phyloP scores from a whole-genome alignment of 2,888 invertebrate genomes.

The Octodonta nipae region DNA sequence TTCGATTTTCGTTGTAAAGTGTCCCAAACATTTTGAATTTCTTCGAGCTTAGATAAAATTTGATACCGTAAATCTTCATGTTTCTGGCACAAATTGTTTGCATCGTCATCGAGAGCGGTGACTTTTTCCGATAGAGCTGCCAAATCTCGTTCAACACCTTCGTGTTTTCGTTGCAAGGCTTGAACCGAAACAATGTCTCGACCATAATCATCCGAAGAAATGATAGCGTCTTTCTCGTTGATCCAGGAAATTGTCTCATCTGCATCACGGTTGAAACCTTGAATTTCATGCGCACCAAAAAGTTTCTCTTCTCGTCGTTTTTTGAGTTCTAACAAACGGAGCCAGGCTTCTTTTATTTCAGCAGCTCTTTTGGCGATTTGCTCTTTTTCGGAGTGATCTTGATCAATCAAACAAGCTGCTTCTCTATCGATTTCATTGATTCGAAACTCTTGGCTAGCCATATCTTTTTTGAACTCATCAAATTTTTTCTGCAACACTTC shows the following conservation, averaged over 20 bases:
- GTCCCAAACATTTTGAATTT: constrained; percentile 90
- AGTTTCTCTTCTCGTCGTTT: constrained; percentile 89
- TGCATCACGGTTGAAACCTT: constrained; percentile 72
- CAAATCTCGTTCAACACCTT: constrained; percentile 93
- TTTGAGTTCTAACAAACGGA: constrained; percentile 83
- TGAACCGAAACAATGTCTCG: constrained; percentile 95
- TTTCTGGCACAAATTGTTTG: constrained; percentile 79
- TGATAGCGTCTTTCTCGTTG: constrained; percentile 90
- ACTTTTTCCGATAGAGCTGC: constrained; percentile 96
- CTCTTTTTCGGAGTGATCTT: constrained; percentile 41
- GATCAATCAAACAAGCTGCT: constrained; percentile 83
- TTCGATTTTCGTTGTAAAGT: constrained; percentile 81
- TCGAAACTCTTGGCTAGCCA: constrained; percentile 91
- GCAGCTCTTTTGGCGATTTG: constrained; percentile 45
- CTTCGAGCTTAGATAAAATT: constrained; percentile 79
- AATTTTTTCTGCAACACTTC: constrained; percentile 96
- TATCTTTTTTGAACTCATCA: constrained; percentile 98
- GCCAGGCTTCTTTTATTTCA: constrained; percentile 95
- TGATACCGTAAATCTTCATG: constrained; percentile 89
- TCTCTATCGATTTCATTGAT: constrained; percentile 92
- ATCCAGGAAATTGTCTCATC: constrained; percentile 99
- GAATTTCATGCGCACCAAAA: constrained; percentile 96
- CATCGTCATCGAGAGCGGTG: constrained; percentile 64
- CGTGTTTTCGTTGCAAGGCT: constrained; percentile 87
- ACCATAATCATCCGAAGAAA: constrained; percentile 94